These are phyloP conservation scores for Acyrthosiphon pisum DNA, from an alignment of 1,140 invertebrate species.

Conservation along the genomic window DNA sequence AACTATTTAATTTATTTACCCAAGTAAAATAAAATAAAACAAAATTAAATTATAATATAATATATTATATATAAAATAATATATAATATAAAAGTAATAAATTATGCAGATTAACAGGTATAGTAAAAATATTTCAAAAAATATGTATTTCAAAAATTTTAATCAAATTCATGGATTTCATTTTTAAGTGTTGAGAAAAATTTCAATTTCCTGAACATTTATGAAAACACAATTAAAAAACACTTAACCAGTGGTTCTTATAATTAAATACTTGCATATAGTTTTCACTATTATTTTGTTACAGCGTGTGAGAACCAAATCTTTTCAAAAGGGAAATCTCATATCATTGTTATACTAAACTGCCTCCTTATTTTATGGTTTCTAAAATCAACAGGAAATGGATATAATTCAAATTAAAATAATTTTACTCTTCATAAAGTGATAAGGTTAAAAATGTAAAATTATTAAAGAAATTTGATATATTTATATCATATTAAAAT, in stretches of 20 bases:
- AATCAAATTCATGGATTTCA: neutral
- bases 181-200: conserved; percentile 7
- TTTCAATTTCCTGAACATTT: neutral
- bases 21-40: neutral
- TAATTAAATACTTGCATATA: neutral
- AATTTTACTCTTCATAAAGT: neutral
- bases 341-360: conserved; percentile 19
- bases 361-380: neutral
- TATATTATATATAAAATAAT: too few species aligned
- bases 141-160: neutral
- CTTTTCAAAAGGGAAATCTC: conserved; percentile 33
- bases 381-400: conserved; percentile 21
- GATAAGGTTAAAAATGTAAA: neutral
- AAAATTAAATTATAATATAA: too few species aligned
- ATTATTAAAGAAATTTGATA: neutral
- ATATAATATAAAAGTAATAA: neutral
- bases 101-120: neutral
- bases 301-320: neutral
- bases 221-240: conserved; percentile 29
- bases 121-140: neutral
- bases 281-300: conserved; percentile 37
- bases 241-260: neutral
- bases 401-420: neutral
- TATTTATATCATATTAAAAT: neutral
- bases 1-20: neutral